Evolutionary conservation across 2,888 invertebrate species (phyloP).

Genomic region (Noctua janthina): DNA sequence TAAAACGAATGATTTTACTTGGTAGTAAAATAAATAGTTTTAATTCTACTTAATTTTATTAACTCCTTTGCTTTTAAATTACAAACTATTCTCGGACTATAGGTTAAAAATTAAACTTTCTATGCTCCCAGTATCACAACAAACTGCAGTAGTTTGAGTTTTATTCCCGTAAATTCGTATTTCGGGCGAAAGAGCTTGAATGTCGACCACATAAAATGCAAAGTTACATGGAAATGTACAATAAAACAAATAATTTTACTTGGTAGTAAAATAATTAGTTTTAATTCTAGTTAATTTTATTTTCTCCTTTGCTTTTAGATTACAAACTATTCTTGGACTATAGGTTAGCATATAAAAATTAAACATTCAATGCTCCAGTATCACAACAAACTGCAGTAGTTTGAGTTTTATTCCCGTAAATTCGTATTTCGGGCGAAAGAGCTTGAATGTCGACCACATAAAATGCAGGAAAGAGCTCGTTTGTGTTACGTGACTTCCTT

Average conservation of each 20-base stretch:
- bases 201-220: slow-evolving; percentile 37
- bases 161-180: slow-evolving; percentile 6
- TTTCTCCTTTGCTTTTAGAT: neutral
- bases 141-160: slow-evolving; percentile 12
- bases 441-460: slow-evolving; percentile 23
- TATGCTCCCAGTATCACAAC: neutral
- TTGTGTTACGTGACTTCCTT: slow-evolving; percentile 53
- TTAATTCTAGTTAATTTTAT: no score
- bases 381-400: neutral
- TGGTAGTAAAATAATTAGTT: no score
- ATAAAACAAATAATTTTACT: no score
- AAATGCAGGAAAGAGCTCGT: slow-evolving; percentile 38
- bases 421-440: slow-evolving; percentile 10
- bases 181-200: slow-evolving; percentile 14
- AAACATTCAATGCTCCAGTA: slow-evolving; percentile 7
- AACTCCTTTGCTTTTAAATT: neutral
- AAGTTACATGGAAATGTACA: no score
- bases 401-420: slow-evolving; percentile 15
- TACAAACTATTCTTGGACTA: neutral
- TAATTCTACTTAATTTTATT: no score
- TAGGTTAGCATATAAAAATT: neutral
- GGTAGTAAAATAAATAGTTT: no score
- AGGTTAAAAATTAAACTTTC: slow-evolving; percentile 12
- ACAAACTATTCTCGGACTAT: neutral
- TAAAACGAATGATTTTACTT: no score